These are phyloP conservation scores for Ectobius pallidus DNA, from an alignment of 2,888 invertebrate genomes.

Conservation along the genomic window DNA sequence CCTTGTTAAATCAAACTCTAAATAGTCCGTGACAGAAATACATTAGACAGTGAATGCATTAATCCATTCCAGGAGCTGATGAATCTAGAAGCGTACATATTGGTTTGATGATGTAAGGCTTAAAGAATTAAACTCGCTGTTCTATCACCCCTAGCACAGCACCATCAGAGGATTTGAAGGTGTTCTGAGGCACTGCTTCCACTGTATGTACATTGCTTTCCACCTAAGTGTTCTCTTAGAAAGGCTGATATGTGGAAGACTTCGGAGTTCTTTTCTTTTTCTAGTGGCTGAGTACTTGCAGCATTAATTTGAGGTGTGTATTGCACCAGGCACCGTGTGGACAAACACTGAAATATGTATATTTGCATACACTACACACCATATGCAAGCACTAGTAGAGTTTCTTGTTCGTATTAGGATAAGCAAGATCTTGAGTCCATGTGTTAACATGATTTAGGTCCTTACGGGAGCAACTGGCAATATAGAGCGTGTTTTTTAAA, in stretches of 20 bases:
- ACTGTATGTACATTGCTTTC: slow-evolving; percentile 15
- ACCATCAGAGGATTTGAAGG: background rate
- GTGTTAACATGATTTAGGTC: too few species aligned
- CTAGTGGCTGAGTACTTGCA: background rate
- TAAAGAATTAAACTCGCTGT: background rate
- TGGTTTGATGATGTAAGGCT: background rate
- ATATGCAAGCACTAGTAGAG: too few species aligned
- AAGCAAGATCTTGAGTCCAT: too few species aligned
- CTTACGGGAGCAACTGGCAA: too few species aligned
- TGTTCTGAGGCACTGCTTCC: slow-evolving; percentile 7
- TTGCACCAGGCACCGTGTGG: background rate
- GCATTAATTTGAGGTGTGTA: background rate
- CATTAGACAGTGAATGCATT: too few species aligned
- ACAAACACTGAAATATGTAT: too few species aligned
- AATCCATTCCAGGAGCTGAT: too few species aligned
- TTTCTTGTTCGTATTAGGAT: too few species aligned
- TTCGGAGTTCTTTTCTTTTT: background rate
- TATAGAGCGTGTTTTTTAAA: too few species aligned
- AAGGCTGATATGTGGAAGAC: background rate
- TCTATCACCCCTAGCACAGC: slow-evolving; percentile 4
- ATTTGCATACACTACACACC: too few species aligned
- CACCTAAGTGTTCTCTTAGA: background rate
- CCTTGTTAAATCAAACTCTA: too few species aligned
- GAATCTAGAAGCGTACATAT: background rate
- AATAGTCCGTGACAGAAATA: too few species aligned